Evolutionary conservation across 2,113 vertebrate species (phyloP).

Genomic region (Caracal caracal): DNA sequence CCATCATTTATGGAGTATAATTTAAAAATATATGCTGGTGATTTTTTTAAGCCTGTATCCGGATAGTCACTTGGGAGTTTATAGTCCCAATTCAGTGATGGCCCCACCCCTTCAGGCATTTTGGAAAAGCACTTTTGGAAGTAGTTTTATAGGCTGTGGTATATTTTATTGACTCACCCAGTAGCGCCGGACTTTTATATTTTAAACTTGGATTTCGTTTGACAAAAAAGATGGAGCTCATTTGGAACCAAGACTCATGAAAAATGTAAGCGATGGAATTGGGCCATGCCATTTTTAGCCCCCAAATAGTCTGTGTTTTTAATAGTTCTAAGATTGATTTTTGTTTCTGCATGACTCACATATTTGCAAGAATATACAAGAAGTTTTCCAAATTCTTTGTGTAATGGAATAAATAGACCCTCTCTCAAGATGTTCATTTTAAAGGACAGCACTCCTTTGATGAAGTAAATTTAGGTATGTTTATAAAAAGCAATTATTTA

Average conservation of each 20-base stretch:
- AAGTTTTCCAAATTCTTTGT: constrained; percentile 35
- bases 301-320: constrained; percentile 50
- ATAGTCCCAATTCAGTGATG: not conserved
- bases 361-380: constrained; percentile 57
- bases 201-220: constrained; percentile 59
- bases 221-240: constrained; percentile 18
- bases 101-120: not conserved
- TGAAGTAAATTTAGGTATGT: not conserved
- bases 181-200: not conserved
- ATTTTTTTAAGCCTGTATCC: not conserved
- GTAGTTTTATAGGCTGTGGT: not conserved
- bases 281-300: constrained; percentile 48
- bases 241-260: constrained; percentile 59
- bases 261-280: constrained; percentile 61
- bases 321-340: constrained; percentile 68
- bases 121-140: constrained; percentile 2
- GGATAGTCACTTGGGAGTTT: not conserved
- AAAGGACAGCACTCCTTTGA: not conserved
- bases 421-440: not conserved
- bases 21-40: not conserved
- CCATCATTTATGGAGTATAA: not conserved
- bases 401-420: not conserved
- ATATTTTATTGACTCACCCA: not conserved
- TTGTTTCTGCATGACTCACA: constrained; percentile 57
- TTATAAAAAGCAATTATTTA: constrained; percentile 27